Conservation (phyloP, 2,888 invertebrate genomes). For the Pyrrhosoma nymphula region DNA sequence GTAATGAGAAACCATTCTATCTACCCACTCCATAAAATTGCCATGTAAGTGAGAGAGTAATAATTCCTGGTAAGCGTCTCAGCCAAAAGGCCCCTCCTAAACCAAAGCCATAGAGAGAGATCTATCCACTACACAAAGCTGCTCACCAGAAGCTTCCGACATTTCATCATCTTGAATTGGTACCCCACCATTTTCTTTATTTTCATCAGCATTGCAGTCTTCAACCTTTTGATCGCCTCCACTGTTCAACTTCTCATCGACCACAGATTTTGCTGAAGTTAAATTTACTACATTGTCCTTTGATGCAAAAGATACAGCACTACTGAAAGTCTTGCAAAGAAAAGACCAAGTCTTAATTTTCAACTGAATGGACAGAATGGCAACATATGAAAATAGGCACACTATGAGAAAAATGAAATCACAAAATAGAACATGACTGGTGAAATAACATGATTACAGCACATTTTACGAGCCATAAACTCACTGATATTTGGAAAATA, state of each 20-base stretch:
- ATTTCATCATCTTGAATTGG: constrained; percentile 59
- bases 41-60: no score
- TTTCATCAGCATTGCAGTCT: constrained; percentile 39
- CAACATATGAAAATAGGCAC: neutral
- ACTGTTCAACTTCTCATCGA: neutral
- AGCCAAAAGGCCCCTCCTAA: no score
- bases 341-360: neutral
- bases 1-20: no score
- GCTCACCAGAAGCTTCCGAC: constrained; percentile 61
- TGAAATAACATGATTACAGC: no score
- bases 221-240: neutral
- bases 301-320: constrained; percentile 32
- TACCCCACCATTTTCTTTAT: neutral
- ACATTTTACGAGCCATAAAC: neutral
- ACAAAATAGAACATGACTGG: neutral
- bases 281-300: neutral
- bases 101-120: no score
- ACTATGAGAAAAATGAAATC: neutral
- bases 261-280: neutral
- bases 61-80: no score
- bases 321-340: constrained; percentile 16
- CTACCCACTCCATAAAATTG: no score
- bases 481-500: neutral
- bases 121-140: no score
- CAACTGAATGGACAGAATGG: neutral